Evolutionary conservation across 2,113 vertebrate species (phyloP).

Genomic region (Barbus barbus): DNA sequence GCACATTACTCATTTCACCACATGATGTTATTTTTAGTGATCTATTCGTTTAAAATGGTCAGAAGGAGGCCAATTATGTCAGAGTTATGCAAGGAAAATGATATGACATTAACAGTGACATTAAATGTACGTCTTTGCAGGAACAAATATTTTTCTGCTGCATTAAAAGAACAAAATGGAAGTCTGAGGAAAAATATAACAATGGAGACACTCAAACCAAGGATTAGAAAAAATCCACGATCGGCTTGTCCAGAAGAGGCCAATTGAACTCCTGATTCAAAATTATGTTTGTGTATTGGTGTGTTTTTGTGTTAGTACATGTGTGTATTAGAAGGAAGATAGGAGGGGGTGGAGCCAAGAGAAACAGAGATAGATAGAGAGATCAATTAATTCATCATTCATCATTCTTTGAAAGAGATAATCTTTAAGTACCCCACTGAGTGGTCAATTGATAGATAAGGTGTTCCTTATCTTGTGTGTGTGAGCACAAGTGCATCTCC

Average conservation of each 20-base stretch:
- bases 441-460: constrained; percentile 55
- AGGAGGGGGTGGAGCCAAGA: not conserved
- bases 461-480: constrained; percentile 16
- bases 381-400: constrained; percentile 71
- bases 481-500: constrained; percentile 5
- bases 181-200: not conserved
- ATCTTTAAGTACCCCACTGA: constrained; percentile 71
- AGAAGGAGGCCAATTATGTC: not conserved
- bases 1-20: not conserved
- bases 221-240: not conserved
- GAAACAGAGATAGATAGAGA: constrained; percentile 39
- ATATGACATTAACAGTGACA: not conserved
- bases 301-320: not conserved
- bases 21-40: not conserved
- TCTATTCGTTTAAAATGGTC: not conserved
- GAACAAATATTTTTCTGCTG: not conserved
- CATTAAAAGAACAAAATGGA: not conserved
- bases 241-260: not conserved
- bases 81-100: not conserved
- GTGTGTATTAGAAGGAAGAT: constrained; percentile 1
- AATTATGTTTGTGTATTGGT: not conserved
- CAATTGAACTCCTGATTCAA: not conserved
- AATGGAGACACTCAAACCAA: not conserved
- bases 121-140: not conserved
- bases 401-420: constrained; percentile 73